Conservation (phyloP, 2,797 vertebrate genomes). For the Eidolon dupreanum region DNA sequence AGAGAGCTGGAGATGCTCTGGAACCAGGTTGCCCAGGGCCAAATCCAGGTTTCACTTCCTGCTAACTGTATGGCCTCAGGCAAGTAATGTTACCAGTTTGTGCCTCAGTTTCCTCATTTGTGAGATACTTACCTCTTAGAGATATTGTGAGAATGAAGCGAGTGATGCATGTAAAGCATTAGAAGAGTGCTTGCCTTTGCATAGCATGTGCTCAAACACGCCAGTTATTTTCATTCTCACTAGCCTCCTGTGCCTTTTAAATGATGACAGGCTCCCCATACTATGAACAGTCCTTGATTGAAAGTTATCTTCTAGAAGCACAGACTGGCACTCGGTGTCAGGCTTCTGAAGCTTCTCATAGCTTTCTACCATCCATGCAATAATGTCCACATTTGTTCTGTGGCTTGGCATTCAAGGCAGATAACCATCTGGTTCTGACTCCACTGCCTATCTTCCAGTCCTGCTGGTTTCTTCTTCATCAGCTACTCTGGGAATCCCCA, state of each 20-base stretch:
- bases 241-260: neutral
- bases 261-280: neutral
- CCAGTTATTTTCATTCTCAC: neutral
- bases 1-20: neutral
- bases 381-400: neutral
- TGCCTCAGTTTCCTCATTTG: neutral
- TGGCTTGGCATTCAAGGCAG: neutral
- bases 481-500: neutral
- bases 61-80: neutral
- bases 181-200: neutral
- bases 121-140: neutral
- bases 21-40: neutral
- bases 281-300: neutral
- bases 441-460: neutral
- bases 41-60: neutral
- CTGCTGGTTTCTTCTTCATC: neutral
- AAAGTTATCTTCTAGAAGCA: neutral
- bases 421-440: neutral
- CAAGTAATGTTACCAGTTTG: neutral
- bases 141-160: neutral
- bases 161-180: neutral
- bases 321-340: fast-evolving
- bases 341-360: neutral
- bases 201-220: fast-evolving
- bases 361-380: neutral